phyloP scores from a whole-genome alignment of 1,140 invertebrate species.

The Rhagoletis zephyria region DNA sequence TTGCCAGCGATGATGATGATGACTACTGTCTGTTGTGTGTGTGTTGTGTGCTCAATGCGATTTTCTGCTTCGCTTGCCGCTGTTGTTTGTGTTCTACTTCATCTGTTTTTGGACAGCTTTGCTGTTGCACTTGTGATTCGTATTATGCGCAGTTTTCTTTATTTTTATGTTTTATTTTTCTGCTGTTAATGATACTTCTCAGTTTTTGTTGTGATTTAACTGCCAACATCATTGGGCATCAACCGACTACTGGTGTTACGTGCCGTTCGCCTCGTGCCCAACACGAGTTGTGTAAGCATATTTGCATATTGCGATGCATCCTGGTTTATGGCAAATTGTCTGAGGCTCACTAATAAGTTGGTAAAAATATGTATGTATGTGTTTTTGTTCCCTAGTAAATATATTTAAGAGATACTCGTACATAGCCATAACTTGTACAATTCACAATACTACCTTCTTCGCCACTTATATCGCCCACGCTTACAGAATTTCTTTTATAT shows the following conservation, averaged over 20 bases:
- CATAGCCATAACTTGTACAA: no score
- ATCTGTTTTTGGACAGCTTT: slow-evolving; percentile 28
- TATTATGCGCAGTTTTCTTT: background rate
- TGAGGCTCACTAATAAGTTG: background rate
- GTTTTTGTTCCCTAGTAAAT: background rate
- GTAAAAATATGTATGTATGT: background rate
- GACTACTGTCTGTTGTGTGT: background rate
- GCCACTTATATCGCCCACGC: no score
- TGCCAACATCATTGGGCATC: background rate
- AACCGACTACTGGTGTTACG: background rate
- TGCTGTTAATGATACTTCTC: slow-evolving; percentile 23
- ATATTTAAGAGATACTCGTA: background rate
- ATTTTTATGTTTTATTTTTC: background rate
- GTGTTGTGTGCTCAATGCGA: slow-evolving; percentile 5
- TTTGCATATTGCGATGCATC: background rate
- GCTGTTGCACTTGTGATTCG: background rate
- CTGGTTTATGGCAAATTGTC: background rate
- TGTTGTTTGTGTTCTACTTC: slow-evolving; percentile 26
- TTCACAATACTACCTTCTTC: no score
- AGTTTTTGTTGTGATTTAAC: slow-evolving; percentile 29
- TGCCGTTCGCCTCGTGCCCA: slow-evolving; percentile 1
- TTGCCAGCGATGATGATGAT: background rate
- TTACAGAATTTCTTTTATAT: no score
- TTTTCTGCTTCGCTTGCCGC: slow-evolving; percentile 24
- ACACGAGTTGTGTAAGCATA: background rate